Conservation (phyloP, 2,113 vertebrate genomes). For the Ciconia maguari region DNA sequence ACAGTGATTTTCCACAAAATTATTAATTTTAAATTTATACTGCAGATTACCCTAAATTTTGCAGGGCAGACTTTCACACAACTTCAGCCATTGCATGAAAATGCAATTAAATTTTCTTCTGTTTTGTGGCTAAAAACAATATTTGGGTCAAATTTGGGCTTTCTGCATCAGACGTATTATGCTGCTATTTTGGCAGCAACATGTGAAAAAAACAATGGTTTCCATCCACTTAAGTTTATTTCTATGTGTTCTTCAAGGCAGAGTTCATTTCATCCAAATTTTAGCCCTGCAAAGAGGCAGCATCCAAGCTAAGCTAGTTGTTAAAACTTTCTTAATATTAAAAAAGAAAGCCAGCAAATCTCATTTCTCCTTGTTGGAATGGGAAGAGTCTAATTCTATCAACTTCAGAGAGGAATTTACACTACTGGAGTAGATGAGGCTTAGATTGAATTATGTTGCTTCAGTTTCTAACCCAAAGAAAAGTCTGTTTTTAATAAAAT, state of each 20-base stretch:
- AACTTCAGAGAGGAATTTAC: background rate
- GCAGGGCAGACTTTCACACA: background rate
- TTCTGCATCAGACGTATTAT: background rate
- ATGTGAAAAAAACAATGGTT: background rate
- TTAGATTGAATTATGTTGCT: background rate
- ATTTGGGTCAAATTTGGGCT: background rate
- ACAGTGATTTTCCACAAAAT: background rate
- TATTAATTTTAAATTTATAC: background rate
- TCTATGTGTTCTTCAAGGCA: background rate
- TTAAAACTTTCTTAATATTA: background rate
- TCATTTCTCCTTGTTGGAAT: background rate
- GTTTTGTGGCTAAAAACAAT: background rate
- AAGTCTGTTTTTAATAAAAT: background rate
- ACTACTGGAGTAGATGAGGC: background rate
- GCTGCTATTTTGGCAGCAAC: background rate
- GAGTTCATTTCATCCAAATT: background rate
- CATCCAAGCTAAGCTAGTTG: background rate
- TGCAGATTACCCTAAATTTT: background rate
- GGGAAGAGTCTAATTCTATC: background rate
- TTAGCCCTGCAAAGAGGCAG: background rate
- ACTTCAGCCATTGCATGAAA: background rate
- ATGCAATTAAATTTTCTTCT: background rate
- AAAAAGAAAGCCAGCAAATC: background rate
- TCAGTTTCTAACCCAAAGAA: background rate
- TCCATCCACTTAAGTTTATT: background rate